Conservation (phyloP, 2,888 invertebrate species). For the Ischnus inquisitorius region DNA sequence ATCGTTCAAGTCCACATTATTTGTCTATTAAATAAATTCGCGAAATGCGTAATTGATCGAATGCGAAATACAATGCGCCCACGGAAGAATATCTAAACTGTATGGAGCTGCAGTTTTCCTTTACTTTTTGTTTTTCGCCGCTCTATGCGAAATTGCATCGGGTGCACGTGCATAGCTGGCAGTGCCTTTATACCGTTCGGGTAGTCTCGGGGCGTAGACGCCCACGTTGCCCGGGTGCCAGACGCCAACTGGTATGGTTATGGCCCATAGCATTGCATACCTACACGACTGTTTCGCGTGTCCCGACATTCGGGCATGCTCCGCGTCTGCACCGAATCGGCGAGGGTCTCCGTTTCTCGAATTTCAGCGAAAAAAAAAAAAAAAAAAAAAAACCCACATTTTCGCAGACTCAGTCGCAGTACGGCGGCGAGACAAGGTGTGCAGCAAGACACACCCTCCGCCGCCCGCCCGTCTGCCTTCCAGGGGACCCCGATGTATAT, state of each 20-base stretch:
- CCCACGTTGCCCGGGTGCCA: slow-evolving; percentile 51
- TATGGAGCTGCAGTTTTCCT: slow-evolving; percentile 54
- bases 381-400: no score
- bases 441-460: background rate
- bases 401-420: slow-evolving; percentile 34
- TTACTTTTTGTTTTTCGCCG: no score
- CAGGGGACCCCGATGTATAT: slow-evolving; percentile 18
- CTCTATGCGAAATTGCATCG: slow-evolving; percentile 65
- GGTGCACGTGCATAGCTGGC: slow-evolving; percentile 33
- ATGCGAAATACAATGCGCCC: slow-evolving; percentile 5
- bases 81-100: slow-evolving; percentile 32
- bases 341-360: slow-evolving; percentile 33
- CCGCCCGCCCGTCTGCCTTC: background rate
- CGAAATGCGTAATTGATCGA: slow-evolving; percentile 3
- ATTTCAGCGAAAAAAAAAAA: no score
- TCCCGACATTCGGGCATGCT: background rate
- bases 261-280: background rate
- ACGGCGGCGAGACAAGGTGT: slow-evolving; percentile 11
- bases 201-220: slow-evolving; percentile 55
- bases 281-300: background rate
- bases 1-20: no score
- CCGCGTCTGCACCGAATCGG: background rate
- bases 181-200: background rate
- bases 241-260: slow-evolving; percentile 33
- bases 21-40: background rate